Conservation (phyloP, 2,113 vertebrate genomes). For the Stegastes partitus region DNA sequence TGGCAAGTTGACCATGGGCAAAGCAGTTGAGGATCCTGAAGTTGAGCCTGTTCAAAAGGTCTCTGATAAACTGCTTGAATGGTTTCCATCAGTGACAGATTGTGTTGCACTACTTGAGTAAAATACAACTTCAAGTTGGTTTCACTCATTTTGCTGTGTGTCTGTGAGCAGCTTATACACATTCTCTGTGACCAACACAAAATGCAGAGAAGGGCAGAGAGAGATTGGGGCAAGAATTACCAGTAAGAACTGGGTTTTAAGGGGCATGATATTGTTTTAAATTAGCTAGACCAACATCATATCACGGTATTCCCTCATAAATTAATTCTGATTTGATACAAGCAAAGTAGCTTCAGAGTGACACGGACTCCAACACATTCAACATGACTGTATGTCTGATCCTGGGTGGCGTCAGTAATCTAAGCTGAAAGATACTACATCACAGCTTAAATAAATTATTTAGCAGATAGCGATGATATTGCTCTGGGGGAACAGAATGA, state of each 20-base stretch:
- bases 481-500: slow-evolving; percentile 55
- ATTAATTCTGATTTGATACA: slow-evolving; percentile 32
- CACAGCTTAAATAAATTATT: slow-evolving; percentile 73
- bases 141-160: not conserved
- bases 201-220: not conserved
- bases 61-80: not conserved
- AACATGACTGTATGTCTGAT: slow-evolving; percentile 8
- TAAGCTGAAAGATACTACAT: slow-evolving; percentile 55
- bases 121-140: not conserved
- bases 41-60: not conserved
- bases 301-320: slow-evolving; percentile 20
- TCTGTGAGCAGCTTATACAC: not conserved
- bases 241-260: slow-evolving; percentile 1
- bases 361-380: slow-evolving; percentile 10
- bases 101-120: not conserved
- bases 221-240: not conserved
- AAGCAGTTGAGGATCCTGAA: not conserved
- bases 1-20: not conserved
- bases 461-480: slow-evolving; percentile 59
- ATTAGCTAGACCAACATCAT: not conserved
- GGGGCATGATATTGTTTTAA: not conserved
- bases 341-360: slow-evolving; percentile 11
- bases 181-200: slow-evolving; percentile 7
- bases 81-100: too few relatives aligned
- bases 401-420: slow-evolving; percentile 30